Percentiles rank a stretch among this genome's conserved stretches.
phyloP scores from a whole-genome alignment of 2,797 vertebrate species.

The Alosa sapidissima region DNA sequence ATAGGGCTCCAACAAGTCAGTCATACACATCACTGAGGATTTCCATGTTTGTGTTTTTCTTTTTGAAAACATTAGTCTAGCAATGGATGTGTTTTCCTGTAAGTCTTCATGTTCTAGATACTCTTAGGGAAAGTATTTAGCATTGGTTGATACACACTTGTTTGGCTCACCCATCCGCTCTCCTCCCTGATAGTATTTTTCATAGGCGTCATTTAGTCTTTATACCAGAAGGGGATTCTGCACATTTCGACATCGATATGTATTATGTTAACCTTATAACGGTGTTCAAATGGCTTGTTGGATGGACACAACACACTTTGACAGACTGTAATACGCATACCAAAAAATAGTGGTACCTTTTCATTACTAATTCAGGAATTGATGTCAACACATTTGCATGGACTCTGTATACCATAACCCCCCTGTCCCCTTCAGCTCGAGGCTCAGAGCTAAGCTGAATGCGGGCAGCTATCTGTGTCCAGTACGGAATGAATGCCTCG shows the following conservation, averaged over 20 bases:
- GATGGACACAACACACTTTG: neutral
- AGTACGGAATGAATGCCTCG: neutral
- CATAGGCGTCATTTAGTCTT: conserved; percentile 40
- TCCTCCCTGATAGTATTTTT: conserved; percentile 3
- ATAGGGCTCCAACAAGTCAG: neutral
- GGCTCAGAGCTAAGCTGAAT: neutral
- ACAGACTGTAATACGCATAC: conserved; percentile 14
- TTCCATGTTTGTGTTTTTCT: neutral
- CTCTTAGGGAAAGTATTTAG: neutral
- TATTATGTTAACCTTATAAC: conserved; percentile 62
- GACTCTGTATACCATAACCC: neutral
- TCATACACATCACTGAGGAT: neutral
- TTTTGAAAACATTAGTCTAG: conserved; percentile 13
- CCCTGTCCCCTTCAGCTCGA: neutral
- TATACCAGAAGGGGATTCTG: conserved; percentile 67
- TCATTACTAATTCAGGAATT: conserved; percentile 15
- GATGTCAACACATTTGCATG: conserved; percentile 20
- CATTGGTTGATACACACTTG: conserved; percentile 1
- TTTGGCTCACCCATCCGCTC: conserved; percentile 14
- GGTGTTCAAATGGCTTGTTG: conserved; percentile 1
- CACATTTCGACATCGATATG: conserved; percentile 59
- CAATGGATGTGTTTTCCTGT: conserved; percentile 6
- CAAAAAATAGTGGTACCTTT: conserved; percentile 18
- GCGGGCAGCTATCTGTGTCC: neutral
- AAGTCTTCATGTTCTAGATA: conserved; percentile 14